Conservation (phyloP, 2,113 vertebrate genomes). For the Calcarius ornatus region DNA sequence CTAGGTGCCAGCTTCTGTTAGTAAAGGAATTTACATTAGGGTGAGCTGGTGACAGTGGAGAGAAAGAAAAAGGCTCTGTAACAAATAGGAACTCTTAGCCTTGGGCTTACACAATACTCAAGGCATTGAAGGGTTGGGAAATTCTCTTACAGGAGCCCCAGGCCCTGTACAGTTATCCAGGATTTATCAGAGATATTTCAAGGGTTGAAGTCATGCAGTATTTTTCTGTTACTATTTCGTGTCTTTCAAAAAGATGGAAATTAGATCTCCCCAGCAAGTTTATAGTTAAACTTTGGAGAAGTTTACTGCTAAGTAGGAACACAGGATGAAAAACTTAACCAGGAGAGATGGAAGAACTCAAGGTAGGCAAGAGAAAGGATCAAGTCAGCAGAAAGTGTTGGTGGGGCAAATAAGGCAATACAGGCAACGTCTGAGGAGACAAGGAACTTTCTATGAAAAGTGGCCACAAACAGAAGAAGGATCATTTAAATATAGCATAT, state of each 20-base stretch:
- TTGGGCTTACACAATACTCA: not conserved
- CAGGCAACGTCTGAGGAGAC: not conserved
- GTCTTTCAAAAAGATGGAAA: not conserved
- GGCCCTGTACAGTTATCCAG: not conserved
- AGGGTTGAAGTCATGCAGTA: not conserved
- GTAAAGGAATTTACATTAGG: not conserved
- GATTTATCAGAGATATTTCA: not conserved
- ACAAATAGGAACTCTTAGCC: not conserved
- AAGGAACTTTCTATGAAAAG: not conserved
- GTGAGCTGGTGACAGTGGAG: not conserved
- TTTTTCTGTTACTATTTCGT: not conserved
- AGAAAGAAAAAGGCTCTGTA: not conserved
- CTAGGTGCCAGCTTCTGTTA: not conserved
- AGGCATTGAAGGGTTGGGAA: not conserved
- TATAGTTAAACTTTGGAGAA: not conserved
- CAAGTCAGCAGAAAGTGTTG: not conserved
- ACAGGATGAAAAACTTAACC: not conserved
- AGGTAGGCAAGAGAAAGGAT: not conserved
- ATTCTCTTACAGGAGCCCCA: not conserved
- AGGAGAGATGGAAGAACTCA: not conserved
- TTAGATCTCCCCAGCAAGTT: not conserved
- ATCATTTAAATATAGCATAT: not conserved
- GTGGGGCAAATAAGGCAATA: not conserved
- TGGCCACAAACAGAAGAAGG: not conserved
- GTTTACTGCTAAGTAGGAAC: not conserved